phyloP scores from a whole-genome alignment of 2,888 invertebrate genomes.

The Auanema sp. region DNA sequence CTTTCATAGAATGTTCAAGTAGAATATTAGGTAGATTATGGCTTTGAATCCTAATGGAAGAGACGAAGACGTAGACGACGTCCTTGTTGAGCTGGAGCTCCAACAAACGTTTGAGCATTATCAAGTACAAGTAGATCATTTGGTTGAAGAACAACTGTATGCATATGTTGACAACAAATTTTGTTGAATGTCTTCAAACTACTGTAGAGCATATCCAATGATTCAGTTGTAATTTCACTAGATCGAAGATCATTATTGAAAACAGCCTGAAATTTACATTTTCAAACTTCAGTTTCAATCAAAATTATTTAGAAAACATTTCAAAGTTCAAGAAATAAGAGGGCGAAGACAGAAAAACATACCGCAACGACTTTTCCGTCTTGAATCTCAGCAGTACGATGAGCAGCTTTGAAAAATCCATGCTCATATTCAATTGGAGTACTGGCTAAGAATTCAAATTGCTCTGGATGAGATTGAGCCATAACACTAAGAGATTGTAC shows the following conservation, averaged over 20 bases:
- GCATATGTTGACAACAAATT: slow-evolving; percentile 34
- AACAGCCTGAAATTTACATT: slow-evolving; percentile 34
- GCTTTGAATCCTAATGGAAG: slow-evolving; percentile 14
- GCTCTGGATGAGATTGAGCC: slow-evolving; percentile 30
- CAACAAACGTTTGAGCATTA: slow-evolving; percentile 43
- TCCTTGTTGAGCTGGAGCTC: slow-evolving; percentile 44
- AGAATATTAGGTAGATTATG: too few relatives aligned
- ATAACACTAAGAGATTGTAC: slow-evolving; percentile 35
- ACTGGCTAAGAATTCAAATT: slow-evolving; percentile 26
- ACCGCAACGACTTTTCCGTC: slow-evolving; percentile 40
- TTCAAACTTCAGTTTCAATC: too few relatives aligned
- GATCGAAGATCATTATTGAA: slow-evolving; percentile 52
- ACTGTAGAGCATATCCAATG: slow-evolving; percentile 40
- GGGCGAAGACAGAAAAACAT: slow-evolving; percentile 13
- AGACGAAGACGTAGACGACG: slow-evolving; percentile 33
- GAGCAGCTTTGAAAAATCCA: slow-evolving; percentile 40
- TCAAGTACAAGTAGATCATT: slow-evolving; percentile 44
- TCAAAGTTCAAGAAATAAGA: background rate
- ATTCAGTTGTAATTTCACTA: slow-evolving; percentile 41
- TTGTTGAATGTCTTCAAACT: slow-evolving; percentile 46
- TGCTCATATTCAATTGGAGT: slow-evolving; percentile 40
- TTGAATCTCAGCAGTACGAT: slow-evolving; percentile 26
- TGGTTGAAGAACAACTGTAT: slow-evolving; percentile 37
- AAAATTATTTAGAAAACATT: background rate
- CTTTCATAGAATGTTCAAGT: too few relatives aligned